Evolutionary conservation across 2,888 invertebrate species (phyloP), one percentile per base, ranked within the genome.

Genomic region (Nematopogon swammerdamellus): DNA sequence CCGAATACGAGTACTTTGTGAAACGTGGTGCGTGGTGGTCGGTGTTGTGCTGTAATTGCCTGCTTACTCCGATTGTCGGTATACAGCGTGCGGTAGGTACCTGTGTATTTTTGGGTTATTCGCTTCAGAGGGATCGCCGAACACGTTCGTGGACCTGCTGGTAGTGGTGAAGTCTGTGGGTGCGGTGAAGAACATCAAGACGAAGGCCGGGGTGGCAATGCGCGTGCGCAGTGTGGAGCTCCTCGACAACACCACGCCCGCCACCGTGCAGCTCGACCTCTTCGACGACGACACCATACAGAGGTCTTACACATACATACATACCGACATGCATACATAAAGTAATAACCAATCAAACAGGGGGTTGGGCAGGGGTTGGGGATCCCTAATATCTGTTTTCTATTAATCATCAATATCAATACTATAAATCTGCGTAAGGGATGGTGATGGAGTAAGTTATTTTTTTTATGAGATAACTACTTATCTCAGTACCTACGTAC

Each of bases 231-330:
- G 85, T 57, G 69, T 91, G 6, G 83, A 86, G 54, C 82, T 89
- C 6, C 84, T 85, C 62, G 87, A 85, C 70, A 83, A 80, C 60
- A 85, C 82, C 16, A 81, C 77, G 36, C 82, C 80, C 18, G 85
- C 84, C n/a, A 70, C 85, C 6, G 67, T 82, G 18, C 64, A 85
- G 49, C 68, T 85, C 36, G 73, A 90, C 46, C 69, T 83, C 45
- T 92, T 91, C 85, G 87, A 91, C 54, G 70, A 79, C 2, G 89
- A 89, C 54, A 83, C 87, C 60, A 87, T 91, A 49, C 75, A 82
- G 56, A 81, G 85, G 75, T 85, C 68, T n/a, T n/a, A n/a, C n/a
- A n/a, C n/a, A n/a, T n/a, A n/a, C n/a, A n/a, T n/a, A n/a, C n/a
- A 53, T 2, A 25, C n/a, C n/a, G n/a, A n/a, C n/a, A n/a, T n/a